These are phyloP conservation scores for Heterodera schachtii DNA, from an alignment of 1,140 invertebrate species.

Conservation along the genomic window DNA sequence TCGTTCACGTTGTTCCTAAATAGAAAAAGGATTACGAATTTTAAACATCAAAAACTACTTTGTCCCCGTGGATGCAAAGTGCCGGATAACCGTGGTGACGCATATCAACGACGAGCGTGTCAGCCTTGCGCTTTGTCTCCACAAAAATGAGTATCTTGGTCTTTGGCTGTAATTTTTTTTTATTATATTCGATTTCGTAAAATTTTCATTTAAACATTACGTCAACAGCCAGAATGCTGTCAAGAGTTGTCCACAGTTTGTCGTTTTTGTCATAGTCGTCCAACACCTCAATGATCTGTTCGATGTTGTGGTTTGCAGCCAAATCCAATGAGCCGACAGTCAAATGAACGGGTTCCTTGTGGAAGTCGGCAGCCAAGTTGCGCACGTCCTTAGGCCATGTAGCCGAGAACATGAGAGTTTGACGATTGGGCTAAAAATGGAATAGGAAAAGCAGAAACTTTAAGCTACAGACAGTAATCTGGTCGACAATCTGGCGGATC, in stretches of 20 bases:
- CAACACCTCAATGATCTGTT: slow-evolving; percentile 66
- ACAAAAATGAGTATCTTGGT: slow-evolving; percentile 80
- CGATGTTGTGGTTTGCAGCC: slow-evolving; percentile 95
- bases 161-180: slow-evolving; percentile 35
- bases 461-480: slow-evolving; percentile 74
- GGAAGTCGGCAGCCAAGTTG: slow-evolving; percentile 87
- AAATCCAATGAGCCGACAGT: slow-evolving; percentile 90
- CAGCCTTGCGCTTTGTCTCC: slow-evolving; percentile 93
- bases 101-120: slow-evolving; percentile 89
- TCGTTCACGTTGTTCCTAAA: slow-evolving; percentile 68
- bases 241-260: slow-evolving; percentile 49
- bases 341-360: slow-evolving; percentile 85
- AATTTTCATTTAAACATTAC: slow-evolving; percentile 83
- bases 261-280: slow-evolving; percentile 55
- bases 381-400: slow-evolving; percentile 97
- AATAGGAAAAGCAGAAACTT: slow-evolving; percentile 8
- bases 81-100: slow-evolving; percentile 78
- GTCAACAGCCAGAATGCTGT: slow-evolving; percentile 17
- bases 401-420: slow-evolving; percentile 96
- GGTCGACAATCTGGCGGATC: slow-evolving; percentile 92
- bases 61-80: slow-evolving; percentile 70
- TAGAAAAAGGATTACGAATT: neutral
- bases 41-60: slow-evolving; percentile 36
- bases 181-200: slow-evolving; percentile 84
- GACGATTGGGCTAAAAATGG: slow-evolving; percentile 76